These are phyloP conservation scores for Phainopepla nitens DNA, from an alignment of 2,113 vertebrate genomes.

Conservation along the genomic window DNA sequence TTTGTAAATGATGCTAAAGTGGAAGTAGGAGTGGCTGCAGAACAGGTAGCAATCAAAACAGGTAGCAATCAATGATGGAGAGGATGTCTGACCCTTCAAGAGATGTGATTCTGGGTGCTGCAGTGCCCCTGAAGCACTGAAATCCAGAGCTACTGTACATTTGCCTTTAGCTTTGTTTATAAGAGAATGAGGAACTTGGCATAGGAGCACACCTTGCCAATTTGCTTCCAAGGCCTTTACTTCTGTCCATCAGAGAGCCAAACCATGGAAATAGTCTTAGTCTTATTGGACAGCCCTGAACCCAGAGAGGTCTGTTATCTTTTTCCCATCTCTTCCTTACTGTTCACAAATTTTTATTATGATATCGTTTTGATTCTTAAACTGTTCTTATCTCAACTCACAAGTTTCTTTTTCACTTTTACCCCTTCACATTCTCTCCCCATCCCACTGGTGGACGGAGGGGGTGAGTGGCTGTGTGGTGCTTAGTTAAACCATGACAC, in stretches of 20 bases:
- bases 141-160: neutral
- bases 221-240: neutral
- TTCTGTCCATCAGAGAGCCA: neutral
- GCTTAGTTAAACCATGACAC: neutral
- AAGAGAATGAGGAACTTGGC: neutral
- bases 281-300: neutral
- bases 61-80: neutral
- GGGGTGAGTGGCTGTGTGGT: neutral
- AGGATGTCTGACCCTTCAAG: neutral
- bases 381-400: neutral
- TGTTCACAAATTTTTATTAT: neutral
- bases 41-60: neutral
- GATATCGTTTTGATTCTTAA: neutral
- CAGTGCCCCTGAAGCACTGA: neutral
- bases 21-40: neutral
- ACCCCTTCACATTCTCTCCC: neutral
- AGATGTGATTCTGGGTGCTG: neutral
- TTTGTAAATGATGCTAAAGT: neutral
- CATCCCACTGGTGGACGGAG: neutral
- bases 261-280: neutral
- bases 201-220: neutral
- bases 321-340: neutral
- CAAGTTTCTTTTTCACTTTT: neutral
- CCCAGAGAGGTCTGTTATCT: neutral
- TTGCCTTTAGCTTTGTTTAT: neutral